A percentile compares a stretch with the other conserved stretches of the same genome.
Evolutionary conservation across 2,888 invertebrate genomes (phyloP).

Genomic region (Eupithecia subfuscata): DNA sequence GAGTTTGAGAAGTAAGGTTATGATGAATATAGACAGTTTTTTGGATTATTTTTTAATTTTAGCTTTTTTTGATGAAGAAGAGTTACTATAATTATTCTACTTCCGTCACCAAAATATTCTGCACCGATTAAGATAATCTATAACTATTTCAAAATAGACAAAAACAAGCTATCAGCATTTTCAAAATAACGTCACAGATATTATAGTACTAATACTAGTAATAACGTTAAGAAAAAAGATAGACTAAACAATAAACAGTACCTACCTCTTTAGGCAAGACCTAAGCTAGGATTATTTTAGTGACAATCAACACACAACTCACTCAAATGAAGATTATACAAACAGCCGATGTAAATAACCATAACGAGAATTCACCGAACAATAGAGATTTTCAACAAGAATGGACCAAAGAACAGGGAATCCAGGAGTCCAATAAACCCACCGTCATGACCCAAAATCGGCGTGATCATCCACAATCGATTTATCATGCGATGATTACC

Average conservation of each 20-base stretch:
- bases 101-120: neutral
- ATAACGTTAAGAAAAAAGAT: too few relatives aligned
- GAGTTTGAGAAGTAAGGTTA: neutral
- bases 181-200: too few relatives aligned
- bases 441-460: constrained; percentile 36
- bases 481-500: constrained; percentile 57
- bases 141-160: neutral
- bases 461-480: constrained; percentile 54
- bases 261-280: too few relatives aligned
- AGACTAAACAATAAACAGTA: neutral
- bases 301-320: neutral
- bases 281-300: too few relatives aligned
- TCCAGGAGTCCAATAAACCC: neutral
- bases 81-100: neutral
- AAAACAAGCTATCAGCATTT: neutral
- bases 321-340: neutral
- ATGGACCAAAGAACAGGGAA: constrained; percentile 9
- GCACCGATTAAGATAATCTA: neutral
- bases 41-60: too few relatives aligned
- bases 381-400: neutral
- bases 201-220: too few relatives aligned
- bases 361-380: neutral
- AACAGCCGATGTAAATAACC: neutral
- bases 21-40: too few relatives aligned
- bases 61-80: neutral